Evolutionary conservation across 2,797 vertebrate species (phyloP).

Genomic region (Glyptemys insculpta): DNA sequence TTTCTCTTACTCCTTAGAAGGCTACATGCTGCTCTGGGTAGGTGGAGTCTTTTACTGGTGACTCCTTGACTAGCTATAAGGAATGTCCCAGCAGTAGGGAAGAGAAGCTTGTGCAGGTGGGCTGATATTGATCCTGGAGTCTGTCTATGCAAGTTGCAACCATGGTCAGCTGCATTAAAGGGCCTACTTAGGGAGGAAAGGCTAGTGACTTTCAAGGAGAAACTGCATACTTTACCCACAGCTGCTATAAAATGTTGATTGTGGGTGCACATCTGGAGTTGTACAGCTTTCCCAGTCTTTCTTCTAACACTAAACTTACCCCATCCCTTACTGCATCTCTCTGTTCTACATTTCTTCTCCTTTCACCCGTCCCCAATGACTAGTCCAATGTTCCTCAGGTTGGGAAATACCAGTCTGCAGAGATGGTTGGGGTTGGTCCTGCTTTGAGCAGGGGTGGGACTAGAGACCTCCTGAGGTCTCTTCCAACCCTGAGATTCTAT

Average conservation of each 20-base stretch:
- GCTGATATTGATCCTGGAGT: neutral
- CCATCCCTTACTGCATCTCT: neutral
- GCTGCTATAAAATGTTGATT: neutral
- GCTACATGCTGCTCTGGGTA: neutral
- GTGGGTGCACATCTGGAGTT: neutral
- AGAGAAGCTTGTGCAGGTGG: neutral
- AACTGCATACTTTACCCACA: neutral
- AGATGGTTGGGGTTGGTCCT: no score
- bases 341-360: neutral
- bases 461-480: no score
- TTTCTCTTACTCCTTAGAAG: neutral
- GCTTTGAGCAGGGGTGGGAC: no score
- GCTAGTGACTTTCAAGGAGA: neutral
- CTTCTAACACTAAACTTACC: neutral
- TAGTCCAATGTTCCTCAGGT: neutral
- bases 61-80: neutral
- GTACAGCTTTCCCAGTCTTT: neutral
- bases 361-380: neutral
- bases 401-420: neutral
- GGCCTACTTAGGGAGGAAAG: neutral
- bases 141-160: neutral
- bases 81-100: neutral
- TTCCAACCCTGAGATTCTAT: no score
- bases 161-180: neutral
- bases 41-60: neutral